A percentile compares a stretch with the other conserved stretches of the same genome.
phyloP scores from a whole-genome alignment of 2,113 vertebrate species.

The Pogona vitticeps region DNA sequence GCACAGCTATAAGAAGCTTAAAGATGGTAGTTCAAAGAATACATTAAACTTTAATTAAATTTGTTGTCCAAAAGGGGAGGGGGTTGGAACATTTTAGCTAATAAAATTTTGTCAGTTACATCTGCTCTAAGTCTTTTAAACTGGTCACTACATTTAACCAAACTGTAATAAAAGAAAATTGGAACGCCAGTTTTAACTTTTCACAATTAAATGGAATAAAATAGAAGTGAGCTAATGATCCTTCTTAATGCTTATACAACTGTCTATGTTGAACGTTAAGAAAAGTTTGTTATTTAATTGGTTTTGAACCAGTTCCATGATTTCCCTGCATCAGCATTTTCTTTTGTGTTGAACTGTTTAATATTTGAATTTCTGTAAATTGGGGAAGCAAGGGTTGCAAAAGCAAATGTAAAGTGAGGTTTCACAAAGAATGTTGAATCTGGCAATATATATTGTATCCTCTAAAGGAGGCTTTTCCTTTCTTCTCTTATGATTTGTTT shows the following conservation, averaged over 20 bases:
- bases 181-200: background rate
- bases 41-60: constrained; percentile 32
- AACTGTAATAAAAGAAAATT: constrained; percentile 37
- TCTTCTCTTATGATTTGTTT: constrained; percentile 48
- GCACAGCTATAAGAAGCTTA: constrained; percentile 25
- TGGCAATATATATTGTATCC: constrained; percentile 18
- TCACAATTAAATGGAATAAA: constrained; percentile 3
- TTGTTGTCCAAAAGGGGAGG: background rate
- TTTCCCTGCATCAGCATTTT: constrained; percentile 67
- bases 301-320: constrained; percentile 73
- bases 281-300: constrained; percentile 58
- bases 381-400: constrained; percentile 77
- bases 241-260: constrained; percentile 50
- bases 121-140: background rate
- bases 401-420: constrained; percentile 87
- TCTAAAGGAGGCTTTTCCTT: constrained; percentile 12
- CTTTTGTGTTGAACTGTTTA: constrained; percentile 70
- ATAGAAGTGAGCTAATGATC: constrained; percentile 43
- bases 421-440: constrained; percentile 88
- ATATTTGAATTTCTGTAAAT: constrained; percentile 73
- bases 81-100: background rate
- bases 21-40: constrained; percentile 27
- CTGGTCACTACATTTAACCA: background rate
- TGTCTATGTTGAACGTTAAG: constrained; percentile 56
- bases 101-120: background rate